Evolutionary conservation across 1,140 invertebrate genomes (phyloP).

Genomic region (Drosophila sp.): DNA sequence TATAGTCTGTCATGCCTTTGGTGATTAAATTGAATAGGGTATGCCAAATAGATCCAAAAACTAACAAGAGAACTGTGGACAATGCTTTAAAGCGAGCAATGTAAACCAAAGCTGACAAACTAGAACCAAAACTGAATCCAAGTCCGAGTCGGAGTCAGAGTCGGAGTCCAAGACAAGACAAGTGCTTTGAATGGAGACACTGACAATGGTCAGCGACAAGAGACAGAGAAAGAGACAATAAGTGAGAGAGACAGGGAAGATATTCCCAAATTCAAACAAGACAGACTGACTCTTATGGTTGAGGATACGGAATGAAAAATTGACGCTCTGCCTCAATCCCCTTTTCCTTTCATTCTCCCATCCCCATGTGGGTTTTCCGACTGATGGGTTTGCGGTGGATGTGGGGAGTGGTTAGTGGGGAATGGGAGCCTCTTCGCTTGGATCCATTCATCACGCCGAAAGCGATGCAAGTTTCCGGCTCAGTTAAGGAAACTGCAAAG

Average conservation of each 20-base stretch:
- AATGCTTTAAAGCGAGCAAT: constrained; percentile 52
- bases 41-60: constrained; percentile 28
- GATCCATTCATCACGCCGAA: constrained; percentile 65
- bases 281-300: constrained; percentile 38
- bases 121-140: constrained; percentile 34
- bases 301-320: constrained; percentile 74
- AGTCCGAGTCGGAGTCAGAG: constrained; percentile 19
- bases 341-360: background rate
- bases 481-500: constrained; percentile 24
- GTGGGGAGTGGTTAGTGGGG: background rate
- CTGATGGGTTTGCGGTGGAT: constrained; percentile 8
- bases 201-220: constrained; percentile 54
- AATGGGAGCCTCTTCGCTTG: constrained; percentile 4
- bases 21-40: background rate
- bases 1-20: background rate
- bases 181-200: constrained; percentile 53
- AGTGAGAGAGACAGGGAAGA: constrained; percentile 8
- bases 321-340: constrained; percentile 42
- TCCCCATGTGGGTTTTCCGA: background rate
- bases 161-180: constrained; percentile 55
- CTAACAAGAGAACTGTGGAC: constrained; percentile 22
- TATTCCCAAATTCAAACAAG: constrained; percentile 47
- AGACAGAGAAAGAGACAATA: constrained; percentile 1
- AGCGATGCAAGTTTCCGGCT: constrained; percentile 49
- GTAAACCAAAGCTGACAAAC: constrained; percentile 46